phyloP scores from a whole-genome alignment of 2,113 vertebrate genomes.

The Saguinus imperator region DNA sequence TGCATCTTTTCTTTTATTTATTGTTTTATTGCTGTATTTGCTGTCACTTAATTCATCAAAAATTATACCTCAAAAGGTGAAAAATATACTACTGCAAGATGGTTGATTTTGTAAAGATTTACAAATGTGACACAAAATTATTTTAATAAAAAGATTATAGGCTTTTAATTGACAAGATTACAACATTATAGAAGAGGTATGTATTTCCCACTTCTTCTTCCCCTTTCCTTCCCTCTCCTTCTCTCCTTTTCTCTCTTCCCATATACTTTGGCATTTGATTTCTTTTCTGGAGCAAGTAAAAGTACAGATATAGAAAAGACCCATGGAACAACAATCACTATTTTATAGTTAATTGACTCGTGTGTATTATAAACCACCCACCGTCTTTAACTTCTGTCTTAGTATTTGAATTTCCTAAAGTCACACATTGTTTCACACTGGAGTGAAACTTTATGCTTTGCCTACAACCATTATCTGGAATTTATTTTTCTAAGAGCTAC shows the following conservation, averaged over 20 bases:
- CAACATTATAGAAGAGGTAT: background rate
- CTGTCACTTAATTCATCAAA: background rate
- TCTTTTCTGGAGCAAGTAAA: background rate
- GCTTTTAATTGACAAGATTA: too few relatives aligned
- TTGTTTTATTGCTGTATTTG: background rate
- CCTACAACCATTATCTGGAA: constrained; percentile 12
- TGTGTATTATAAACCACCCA: background rate
- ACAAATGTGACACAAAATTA: background rate
- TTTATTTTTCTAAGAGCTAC: background rate
- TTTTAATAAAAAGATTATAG: background rate
- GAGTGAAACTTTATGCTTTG: background rate
- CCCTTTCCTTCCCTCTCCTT: background rate
- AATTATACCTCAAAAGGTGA: background rate
- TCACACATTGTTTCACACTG: background rate
- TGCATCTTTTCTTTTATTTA: background rate
- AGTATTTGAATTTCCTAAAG: background rate
- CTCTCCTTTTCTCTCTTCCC: background rate
- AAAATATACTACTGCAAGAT: background rate
- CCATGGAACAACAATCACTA: rapidly evolving
- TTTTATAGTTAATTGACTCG: too few relatives aligned
- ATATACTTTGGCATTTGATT: background rate
- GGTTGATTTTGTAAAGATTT: background rate
- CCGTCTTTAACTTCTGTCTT: background rate
- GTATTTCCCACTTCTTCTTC: background rate
- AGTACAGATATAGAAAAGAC: background rate